Evolutionary conservation across 2,113 vertebrate genomes (phyloP).

Genomic region (Zingel zingel): DNA sequence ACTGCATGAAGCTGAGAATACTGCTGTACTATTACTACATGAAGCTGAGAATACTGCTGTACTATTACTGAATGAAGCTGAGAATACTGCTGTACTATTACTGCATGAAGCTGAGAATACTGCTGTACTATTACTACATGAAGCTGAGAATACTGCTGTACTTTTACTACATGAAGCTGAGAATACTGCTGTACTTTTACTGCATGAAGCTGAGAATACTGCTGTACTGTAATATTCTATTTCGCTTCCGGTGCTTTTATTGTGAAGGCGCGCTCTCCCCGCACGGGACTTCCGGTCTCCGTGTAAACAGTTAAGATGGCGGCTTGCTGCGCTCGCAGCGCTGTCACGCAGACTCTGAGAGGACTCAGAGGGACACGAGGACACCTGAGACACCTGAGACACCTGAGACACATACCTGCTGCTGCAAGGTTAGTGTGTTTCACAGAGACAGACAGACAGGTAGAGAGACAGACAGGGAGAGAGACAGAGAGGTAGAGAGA

Average conservation of each 20-base stretch:
- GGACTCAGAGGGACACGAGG: slow-evolving; percentile 3
- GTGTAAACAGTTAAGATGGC: slow-evolving; percentile 66
- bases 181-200: no score
- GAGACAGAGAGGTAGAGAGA: background rate
- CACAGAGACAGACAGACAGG: background rate
- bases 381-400: background rate
- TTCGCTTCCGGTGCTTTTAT: slow-evolving; percentile 32
- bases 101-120: no score
- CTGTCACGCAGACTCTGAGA: background rate
- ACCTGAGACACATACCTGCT: background rate
- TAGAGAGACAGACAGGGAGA: background rate
- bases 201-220: no score
- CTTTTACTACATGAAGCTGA: no score
- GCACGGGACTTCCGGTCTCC: slow-evolving; percentile 17
- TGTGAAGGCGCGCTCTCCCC: slow-evolving; percentile 10
- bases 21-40: no score
- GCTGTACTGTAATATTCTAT: no score
- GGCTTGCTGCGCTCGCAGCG: background rate
- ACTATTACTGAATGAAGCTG: no score
- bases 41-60: no score
- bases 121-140: no score
- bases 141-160: no score
- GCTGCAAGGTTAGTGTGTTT: background rate
- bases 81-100: no score
- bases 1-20: no score